phyloP scores from a whole-genome alignment of 2,888 invertebrate species.

The Plutella xylostella region DNA sequence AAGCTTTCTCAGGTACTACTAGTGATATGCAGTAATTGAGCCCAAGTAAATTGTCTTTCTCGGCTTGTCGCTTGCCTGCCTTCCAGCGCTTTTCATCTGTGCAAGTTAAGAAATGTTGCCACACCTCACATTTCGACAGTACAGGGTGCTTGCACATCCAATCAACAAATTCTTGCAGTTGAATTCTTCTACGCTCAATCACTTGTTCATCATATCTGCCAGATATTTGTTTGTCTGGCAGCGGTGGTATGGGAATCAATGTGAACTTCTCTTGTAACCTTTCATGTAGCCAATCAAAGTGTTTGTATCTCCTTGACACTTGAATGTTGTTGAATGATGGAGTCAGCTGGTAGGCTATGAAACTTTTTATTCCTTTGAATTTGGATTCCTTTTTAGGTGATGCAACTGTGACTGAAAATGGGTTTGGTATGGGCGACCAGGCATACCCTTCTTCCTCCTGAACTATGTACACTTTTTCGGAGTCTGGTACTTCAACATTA shows the following conservation, averaged over 20 bases:
- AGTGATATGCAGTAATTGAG: conserved; percentile 92
- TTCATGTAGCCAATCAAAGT: conserved; percentile 99
- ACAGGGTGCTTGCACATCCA: conserved; percentile 98
- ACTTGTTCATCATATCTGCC: conserved; percentile 98
- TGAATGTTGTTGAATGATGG: conserved; percentile 95
- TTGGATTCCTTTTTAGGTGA: conserved; percentile 98
- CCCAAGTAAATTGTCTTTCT: conserved; percentile 91
- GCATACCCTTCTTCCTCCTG: conserved; percentile 79
- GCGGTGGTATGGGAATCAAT: conserved; percentile 93
- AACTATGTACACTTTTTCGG: conserved; percentile 78
- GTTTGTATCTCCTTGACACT: conserved; percentile 95
- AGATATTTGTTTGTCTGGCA: conserved; percentile 98
- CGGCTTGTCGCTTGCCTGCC: conserved; percentile 93
- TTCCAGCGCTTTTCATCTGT: conserved; percentile 99
- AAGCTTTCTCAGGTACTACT: conserved; percentile 83
- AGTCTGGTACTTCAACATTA: conserved; percentile 76
- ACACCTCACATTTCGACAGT: conserved; percentile 89
- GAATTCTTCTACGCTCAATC: conserved; percentile 93
- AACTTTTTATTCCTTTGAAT: conserved; percentile 97
- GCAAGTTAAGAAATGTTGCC: conserved; percentile 97
- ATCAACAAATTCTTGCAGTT: conserved; percentile 96
- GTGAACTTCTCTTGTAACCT: conserved; percentile 94
- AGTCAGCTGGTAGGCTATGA: conserved; percentile 95
- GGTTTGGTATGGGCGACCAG: conserved; percentile 81
- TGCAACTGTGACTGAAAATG: conserved; percentile 88